These are phyloP conservation scores for Spisula solida DNA, from an alignment of 2,888 invertebrate species.

Conservation along the genomic window DNA sequence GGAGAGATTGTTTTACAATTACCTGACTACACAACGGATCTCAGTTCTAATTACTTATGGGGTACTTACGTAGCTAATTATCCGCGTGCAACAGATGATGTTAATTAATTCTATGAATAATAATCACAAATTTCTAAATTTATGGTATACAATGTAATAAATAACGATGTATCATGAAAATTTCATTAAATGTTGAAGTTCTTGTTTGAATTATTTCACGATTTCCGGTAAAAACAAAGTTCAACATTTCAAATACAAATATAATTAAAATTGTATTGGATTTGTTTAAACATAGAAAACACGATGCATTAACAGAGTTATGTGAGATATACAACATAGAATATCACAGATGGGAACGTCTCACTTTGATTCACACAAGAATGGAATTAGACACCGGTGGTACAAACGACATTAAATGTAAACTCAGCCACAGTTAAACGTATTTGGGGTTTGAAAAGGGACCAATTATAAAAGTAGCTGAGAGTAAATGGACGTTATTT, in stretches of 20 bases:
- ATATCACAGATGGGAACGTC: background rate
- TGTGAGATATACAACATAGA: background rate
- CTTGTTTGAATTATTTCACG: background rate
- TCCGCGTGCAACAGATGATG: background rate
- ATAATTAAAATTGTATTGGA: background rate
- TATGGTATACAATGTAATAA: conserved; percentile 9
- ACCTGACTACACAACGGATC: background rate
- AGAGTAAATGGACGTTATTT: too few species aligned
- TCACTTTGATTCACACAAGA: background rate
- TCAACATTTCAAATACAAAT: background rate
- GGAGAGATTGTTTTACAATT: background rate
- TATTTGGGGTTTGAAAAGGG: too few species aligned
- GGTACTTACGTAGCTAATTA: background rate
- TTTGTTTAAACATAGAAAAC: background rate
- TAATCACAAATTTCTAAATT: background rate
- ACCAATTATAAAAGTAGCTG: too few species aligned
- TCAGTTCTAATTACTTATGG: conserved; percentile 9
- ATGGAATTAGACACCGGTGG: too few species aligned
- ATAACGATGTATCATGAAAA: conserved; percentile 16
- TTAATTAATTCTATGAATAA: background rate
- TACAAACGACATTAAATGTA: too few species aligned
- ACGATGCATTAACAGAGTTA: background rate
- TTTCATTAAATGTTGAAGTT: conserved; percentile 3
- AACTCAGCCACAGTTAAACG: too few species aligned
- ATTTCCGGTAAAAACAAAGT: background rate